A percentile compares a stretch with the other conserved stretches of the same genome.
phyloP scores from a whole-genome alignment of 2,113 vertebrate species.

The Tyto alba region DNA sequence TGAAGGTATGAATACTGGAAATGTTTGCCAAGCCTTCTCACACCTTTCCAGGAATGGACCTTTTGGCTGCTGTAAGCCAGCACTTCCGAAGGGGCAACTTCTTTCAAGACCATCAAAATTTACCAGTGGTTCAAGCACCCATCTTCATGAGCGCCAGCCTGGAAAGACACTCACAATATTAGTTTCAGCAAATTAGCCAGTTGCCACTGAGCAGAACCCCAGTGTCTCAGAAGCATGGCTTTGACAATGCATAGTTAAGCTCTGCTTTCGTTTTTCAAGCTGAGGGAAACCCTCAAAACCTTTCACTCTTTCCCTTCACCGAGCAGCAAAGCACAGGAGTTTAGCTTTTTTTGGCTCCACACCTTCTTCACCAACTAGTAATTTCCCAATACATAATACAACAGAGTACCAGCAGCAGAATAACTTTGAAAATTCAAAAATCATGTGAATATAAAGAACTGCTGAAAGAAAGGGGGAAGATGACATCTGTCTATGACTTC shows the following conservation, averaged over 20 bases:
- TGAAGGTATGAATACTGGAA: background rate
- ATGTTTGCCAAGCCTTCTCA: background rate
- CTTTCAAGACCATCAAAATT: constrained; percentile 72
- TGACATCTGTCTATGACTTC: background rate
- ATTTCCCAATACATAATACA: background rate
- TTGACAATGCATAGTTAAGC: background rate
- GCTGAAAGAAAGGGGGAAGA: background rate
- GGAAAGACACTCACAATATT: background rate
- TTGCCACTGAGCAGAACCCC: background rate
- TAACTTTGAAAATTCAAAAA: background rate
- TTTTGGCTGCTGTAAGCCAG: constrained; percentile 60
- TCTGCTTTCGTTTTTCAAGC: background rate
- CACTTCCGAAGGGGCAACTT: constrained; percentile 64
- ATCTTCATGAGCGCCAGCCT: constrained; percentile 72
- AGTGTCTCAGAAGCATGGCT: background rate
- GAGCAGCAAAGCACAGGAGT: background rate
- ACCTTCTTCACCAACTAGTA: background rate
- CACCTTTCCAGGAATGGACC: background rate
- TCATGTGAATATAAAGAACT: background rate
- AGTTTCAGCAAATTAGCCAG: background rate
- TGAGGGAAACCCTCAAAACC: background rate
- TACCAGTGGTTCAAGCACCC: constrained; percentile 73
- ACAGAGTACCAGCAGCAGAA: background rate
- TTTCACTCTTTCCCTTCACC: background rate
- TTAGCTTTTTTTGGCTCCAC: background rate